A percentile compares a stretch with the other conserved stretches of the same genome.
phyloP scores from a whole-genome alignment of 2,888 invertebrate genomes.

The Sarcophaga subvicina region DNA sequence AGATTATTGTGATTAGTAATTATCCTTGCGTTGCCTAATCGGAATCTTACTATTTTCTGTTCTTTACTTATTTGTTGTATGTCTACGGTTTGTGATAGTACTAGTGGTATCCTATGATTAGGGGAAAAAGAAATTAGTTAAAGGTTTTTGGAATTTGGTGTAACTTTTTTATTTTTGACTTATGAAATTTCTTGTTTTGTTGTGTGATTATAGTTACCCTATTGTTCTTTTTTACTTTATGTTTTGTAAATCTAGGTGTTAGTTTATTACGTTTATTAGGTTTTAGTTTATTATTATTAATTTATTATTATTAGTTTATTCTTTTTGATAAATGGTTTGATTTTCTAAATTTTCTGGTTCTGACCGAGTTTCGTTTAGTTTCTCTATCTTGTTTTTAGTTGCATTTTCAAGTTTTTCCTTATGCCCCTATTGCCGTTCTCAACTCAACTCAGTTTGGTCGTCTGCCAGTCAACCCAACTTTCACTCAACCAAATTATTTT shows the following conservation, averaged over 20 bases:
- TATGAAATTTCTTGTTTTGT: not conserved
- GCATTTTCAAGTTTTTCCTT: not conserved
- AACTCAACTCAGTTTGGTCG: too few species aligned
- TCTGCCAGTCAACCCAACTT: too few species aligned
- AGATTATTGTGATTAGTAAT: slow-evolving; percentile 25
- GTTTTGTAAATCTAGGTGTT: slow-evolving; percentile 9
- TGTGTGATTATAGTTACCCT: slow-evolving; percentile 1
- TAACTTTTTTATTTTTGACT: slow-evolving; percentile 4
- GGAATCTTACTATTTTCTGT: slow-evolving; percentile 25
- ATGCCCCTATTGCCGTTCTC: too few species aligned
- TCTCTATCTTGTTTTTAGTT: not conserved
- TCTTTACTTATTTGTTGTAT: not conserved
- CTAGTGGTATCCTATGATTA: slow-evolving; percentile 20
- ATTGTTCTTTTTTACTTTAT: slow-evolving; percentile 5
- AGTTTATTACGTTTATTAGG: slow-evolving; percentile 10
- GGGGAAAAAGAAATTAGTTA: not conserved
- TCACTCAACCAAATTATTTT: too few species aligned
- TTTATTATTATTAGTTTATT: too few species aligned
- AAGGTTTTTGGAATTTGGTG: not conserved
- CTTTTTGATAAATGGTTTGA: not conserved
- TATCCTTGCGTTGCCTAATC: slow-evolving; percentile 14
- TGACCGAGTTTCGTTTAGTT: not conserved
- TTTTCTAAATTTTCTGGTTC: slow-evolving; percentile 13
- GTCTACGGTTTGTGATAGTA: slow-evolving; percentile 7
- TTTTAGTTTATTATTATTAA: too few species aligned